Conservation (phyloP, 2,113 vertebrate species). For the Chascanopsetta lugubris region DNA sequence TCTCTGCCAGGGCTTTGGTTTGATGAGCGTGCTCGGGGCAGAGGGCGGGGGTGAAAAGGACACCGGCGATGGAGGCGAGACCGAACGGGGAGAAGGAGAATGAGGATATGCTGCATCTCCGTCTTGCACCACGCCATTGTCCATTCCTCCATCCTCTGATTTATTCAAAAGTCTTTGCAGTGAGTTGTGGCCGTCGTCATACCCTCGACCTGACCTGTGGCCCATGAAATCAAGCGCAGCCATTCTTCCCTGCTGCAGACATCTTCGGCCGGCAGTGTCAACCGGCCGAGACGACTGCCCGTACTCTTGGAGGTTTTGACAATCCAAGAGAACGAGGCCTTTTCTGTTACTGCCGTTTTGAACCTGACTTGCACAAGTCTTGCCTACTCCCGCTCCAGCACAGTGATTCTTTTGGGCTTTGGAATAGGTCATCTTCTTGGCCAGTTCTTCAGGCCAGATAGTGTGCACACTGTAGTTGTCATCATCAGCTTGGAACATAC, state of each 20-base stretch:
- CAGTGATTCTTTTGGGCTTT: slow-evolving; percentile 75
- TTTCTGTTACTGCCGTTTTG: slow-evolving; percentile 66
- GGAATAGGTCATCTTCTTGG: slow-evolving; percentile 83
- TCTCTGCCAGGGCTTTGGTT: slow-evolving; percentile 77
- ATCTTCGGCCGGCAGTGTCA: slow-evolving; percentile 75
- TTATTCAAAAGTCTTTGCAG: slow-evolving; percentile 80
- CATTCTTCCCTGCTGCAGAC: slow-evolving; percentile 83
- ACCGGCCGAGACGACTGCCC: slow-evolving; percentile 73
- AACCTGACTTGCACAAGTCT: slow-evolving; percentile 52
- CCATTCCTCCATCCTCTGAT: slow-evolving; percentile 63
- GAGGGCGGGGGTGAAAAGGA: slow-evolving; percentile 80
- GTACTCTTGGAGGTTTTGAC: slow-evolving; percentile 81
- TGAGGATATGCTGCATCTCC: slow-evolving; percentile 63
- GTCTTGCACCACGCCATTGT: slow-evolving; percentile 60
- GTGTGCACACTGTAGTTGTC: slow-evolving; percentile 85
- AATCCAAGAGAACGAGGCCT: slow-evolving; percentile 81
- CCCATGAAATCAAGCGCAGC: slow-evolving; percentile 82
- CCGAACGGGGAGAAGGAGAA: slow-evolving; percentile 68
- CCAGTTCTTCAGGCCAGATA: slow-evolving; percentile 87
- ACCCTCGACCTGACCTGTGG: slow-evolving; percentile 54
- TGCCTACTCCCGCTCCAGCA: slow-evolving; percentile 53
- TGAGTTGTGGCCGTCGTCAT: slow-evolving; percentile 73
- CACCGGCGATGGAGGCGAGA: slow-evolving; percentile 71
- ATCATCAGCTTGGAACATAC: slow-evolving; percentile 72
- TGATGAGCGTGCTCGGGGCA: slow-evolving; percentile 76